Conservation (phyloP, 2,113 vertebrate species). For the Corvus moneduloides region DNA sequence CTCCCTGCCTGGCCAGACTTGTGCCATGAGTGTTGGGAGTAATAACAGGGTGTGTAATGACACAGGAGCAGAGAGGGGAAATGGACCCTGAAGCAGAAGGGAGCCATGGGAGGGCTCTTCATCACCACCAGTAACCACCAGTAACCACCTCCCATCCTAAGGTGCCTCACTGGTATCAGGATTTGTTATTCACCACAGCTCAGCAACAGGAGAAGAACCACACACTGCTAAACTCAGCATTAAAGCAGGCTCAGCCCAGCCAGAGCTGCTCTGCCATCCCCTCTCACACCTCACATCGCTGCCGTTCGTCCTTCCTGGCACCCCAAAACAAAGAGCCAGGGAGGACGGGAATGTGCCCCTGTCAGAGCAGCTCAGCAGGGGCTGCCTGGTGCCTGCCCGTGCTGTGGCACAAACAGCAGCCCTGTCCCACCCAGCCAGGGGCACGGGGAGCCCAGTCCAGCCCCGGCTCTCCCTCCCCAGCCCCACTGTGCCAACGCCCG, state of each 20-base stretch:
- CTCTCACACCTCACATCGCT: neutral
- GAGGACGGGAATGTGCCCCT: neutral
- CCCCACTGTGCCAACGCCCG: rapidly evolving
- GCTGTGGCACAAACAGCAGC: neutral
- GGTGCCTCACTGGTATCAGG: neutral
- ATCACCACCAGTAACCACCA: neutral
- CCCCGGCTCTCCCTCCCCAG: neutral
- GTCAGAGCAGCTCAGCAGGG: neutral
- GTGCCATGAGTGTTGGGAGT: neutral
- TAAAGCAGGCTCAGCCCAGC: neutral
- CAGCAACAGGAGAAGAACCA: neutral
- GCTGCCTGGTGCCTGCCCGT: neutral
- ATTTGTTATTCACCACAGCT: neutral
- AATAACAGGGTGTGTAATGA: neutral
- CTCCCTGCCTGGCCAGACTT: neutral
- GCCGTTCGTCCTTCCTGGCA: neutral
- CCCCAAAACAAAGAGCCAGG: neutral
- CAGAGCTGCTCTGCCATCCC: neutral
- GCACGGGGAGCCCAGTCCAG: neutral
- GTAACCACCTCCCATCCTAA: neutral
- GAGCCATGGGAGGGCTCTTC: neutral
- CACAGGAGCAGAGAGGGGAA: neutral
- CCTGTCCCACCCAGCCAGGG: neutral
- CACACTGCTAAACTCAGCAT: neutral
- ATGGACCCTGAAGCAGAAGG: neutral